These are phyloP conservation scores for Lasiurus cinereus DNA, from an alignment of 2,113 vertebrate genomes.

Conservation along the genomic window DNA sequence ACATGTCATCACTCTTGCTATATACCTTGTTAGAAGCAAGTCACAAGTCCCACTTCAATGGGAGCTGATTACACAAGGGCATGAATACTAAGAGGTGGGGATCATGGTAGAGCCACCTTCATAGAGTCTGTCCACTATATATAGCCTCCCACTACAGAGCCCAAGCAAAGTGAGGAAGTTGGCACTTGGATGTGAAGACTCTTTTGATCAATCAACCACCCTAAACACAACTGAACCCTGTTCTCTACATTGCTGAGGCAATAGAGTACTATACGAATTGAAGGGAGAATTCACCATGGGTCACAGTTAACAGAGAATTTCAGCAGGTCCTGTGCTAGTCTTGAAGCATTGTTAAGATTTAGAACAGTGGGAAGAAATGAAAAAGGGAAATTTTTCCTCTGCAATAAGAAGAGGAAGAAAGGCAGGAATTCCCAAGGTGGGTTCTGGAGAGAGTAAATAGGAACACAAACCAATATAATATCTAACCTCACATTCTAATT, in stretches of 20 bases:
- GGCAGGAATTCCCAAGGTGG: not conserved
- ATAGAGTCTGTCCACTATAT: not conserved
- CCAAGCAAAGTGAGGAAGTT: not conserved
- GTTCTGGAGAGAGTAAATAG: constrained; percentile 11
- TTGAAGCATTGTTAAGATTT: constrained; percentile 2
- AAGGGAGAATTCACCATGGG: not conserved
- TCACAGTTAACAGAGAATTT: not conserved
- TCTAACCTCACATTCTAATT: constrained; percentile 8
- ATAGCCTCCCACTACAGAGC: not conserved
- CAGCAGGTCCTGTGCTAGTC: not conserved
- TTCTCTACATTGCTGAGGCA: not conserved
- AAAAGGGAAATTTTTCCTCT: not conserved
- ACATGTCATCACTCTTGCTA: not conserved
- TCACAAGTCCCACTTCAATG: not conserved
- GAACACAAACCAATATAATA: not conserved
- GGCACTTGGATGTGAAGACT: not conserved
- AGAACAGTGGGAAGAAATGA: not conserved
- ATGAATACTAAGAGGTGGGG: not conserved
- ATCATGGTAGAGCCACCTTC: not conserved
- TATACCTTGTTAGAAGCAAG: not conserved
- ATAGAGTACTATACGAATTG: not conserved
- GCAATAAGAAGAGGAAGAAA: not conserved
- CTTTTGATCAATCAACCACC: not conserved
- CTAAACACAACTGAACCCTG: not conserved
- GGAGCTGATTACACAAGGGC: not conserved